phyloP scores from a whole-genome alignment of 1,140 invertebrate species.

The Eumaeus atala region DNA sequence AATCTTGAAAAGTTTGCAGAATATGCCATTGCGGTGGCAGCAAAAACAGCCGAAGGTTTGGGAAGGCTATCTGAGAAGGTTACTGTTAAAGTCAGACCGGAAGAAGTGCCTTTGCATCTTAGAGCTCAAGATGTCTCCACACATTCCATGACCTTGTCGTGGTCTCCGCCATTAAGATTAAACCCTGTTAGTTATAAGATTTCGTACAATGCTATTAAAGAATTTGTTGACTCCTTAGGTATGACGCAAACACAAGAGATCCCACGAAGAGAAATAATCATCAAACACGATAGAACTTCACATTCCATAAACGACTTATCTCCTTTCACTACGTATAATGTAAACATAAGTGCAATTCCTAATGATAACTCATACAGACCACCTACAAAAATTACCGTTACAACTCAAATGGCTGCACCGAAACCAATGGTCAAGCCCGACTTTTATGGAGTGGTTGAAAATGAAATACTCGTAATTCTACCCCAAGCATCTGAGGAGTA shows the following conservation, averaged over 20 bases:
- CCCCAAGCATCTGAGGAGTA: constrained; percentile 98
- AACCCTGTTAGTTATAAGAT: constrained; percentile 94
- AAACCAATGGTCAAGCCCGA: constrained; percentile 96
- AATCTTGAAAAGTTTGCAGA: constrained; percentile 93
- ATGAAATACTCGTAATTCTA: constrained; percentile 92
- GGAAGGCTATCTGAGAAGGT: constrained; percentile 85
- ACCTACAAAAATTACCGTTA: constrained; percentile 94
- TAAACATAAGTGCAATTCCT: constrained; percentile 93
- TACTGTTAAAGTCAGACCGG: constrained; percentile 91
- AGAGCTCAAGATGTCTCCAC: constrained; percentile 91
- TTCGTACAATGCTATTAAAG: constrained; percentile 93
- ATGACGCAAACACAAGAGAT: constrained; percentile 91
- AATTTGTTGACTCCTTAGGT: constrained; percentile 95
- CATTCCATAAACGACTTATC: constrained; percentile 90
- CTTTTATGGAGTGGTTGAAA: constrained; percentile 91
- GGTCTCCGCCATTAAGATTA: constrained; percentile 92
- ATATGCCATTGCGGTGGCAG: constrained; percentile 94
- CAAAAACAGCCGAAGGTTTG: constrained; percentile 82
- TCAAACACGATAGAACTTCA: constrained; percentile 80
- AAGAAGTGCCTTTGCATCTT: constrained; percentile 92
- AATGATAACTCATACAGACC: constrained; percentile 88
- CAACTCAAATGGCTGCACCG: constrained; percentile 96
- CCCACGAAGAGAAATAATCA: constrained; percentile 80
- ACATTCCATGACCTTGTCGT: constrained; percentile 92
- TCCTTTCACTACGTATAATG: constrained; percentile 95